Percentiles rank a stretch among this genome's conserved stretches.
Evolutionary conservation across 1,140 invertebrate species (phyloP).

Genomic region (Drosophila erecta): DNA sequence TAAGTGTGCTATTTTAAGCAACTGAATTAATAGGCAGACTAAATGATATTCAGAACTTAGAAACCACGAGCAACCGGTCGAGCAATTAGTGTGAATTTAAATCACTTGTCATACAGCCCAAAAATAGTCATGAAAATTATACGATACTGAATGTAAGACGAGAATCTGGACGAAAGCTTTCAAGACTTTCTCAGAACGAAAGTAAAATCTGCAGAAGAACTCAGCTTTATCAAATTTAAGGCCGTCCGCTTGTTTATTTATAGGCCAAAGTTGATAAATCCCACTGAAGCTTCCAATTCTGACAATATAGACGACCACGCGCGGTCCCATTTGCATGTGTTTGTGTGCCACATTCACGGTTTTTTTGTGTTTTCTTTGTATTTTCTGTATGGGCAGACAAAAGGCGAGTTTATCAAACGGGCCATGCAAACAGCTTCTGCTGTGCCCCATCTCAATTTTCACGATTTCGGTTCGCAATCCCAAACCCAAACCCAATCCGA

Average conservation of each 20-base stretch:
- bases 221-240: constrained; percentile 45
- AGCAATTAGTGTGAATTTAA: constrained; percentile 36
- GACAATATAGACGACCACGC: constrained; percentile 25
- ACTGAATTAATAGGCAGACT: constrained; percentile 3
- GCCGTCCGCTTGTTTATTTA: constrained; percentile 39
- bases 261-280: constrained; percentile 49
- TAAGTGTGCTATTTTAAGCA: constrained; percentile 3
- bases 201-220: constrained; percentile 30
- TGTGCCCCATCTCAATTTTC: constrained; percentile 59
- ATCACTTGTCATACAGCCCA: constrained; percentile 24
- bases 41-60: not conserved
- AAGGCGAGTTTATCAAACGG: constrained; percentile 66
- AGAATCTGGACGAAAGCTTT: not conserved
- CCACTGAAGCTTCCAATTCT: constrained; percentile 24
- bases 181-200: constrained; percentile 17
- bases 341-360: constrained; percentile 6
- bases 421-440: constrained; percentile 30
- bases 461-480: constrained; percentile 69
- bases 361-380: not conserved
- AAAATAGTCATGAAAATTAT: constrained; percentile 25
- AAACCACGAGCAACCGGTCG: not conserved
- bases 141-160: not conserved
- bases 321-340: constrained; percentile 19
- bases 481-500: constrained; percentile 20
- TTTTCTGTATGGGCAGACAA: constrained; percentile 49